A percentile compares a stretch with the other conserved stretches of the same genome.
Evolutionary conservation across 2,113 vertebrate genomes (phyloP).

Genomic region (Pterocles burchelli): DNA sequence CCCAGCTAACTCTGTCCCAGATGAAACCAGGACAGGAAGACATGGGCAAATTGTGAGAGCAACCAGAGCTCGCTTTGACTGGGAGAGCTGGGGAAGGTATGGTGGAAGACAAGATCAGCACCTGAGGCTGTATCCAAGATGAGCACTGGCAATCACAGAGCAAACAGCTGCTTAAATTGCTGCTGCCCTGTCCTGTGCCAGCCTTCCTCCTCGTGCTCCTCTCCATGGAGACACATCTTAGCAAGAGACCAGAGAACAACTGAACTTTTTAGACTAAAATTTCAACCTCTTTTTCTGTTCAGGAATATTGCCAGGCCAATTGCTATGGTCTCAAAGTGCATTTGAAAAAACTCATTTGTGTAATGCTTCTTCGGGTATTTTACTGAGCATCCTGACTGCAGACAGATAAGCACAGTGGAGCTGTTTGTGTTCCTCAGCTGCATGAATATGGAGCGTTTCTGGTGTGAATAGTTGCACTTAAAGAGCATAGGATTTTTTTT

Average conservation of each 20-base stretch:
- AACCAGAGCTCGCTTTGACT: accelerated
- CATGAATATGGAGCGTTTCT: background rate
- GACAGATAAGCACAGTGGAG: background rate
- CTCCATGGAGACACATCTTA: background rate
- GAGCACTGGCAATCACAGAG: background rate
- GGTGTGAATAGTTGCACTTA: background rate
- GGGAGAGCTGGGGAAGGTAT: background rate
- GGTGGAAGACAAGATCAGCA: background rate
- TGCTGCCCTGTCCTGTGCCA: background rate
- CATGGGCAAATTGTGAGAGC: background rate
- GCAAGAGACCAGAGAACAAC: background rate
- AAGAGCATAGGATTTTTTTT: background rate
- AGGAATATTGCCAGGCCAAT: background rate
- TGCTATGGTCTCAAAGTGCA: background rate
- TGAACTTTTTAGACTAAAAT: background rate
- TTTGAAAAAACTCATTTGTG: accelerated
- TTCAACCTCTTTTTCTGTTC: background rate
- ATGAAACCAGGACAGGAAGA: background rate
- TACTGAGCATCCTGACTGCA: background rate
- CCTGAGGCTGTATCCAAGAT: background rate
- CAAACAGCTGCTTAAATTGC: background rate
- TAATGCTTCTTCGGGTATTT: background rate
- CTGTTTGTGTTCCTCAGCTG: background rate
- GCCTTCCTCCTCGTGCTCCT: background rate
- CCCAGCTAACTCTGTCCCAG: too few relatives aligned